Evolutionary conservation across 2,113 vertebrate genomes (phyloP).

Genomic region (Jaculus jaculus): DNA sequence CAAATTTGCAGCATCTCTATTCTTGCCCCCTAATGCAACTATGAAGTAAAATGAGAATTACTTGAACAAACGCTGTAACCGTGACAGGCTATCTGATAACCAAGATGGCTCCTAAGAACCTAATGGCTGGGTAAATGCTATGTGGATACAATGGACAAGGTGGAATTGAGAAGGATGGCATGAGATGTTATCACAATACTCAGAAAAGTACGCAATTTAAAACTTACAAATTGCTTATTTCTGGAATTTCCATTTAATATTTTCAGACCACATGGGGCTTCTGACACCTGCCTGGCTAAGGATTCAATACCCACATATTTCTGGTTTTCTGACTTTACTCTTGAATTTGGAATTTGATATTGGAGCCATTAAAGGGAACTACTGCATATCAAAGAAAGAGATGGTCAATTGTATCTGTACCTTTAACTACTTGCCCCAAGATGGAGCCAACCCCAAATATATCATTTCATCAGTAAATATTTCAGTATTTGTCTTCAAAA

Average conservation of each 20-base stretch:
- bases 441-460: not conserved
- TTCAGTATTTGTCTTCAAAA: not conserved
- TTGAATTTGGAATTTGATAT: not conserved
- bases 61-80: not conserved
- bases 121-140: no score
- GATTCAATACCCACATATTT: no score
- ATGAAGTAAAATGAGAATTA: not conserved
- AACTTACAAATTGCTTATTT: no score
- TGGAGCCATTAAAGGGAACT: not conserved
- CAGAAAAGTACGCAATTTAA: not conserved
- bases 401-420: not conserved
- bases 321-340: no score
- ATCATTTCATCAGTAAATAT: not conserved
- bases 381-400: not conserved
- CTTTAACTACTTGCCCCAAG: not conserved
- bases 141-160: not conserved
- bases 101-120: no score
- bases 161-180: no score
- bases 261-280: not conserved
- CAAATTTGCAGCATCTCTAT: not conserved
- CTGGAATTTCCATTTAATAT: no score
- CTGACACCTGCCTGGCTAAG: no score
- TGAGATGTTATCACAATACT: not conserved
- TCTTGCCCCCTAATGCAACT: not conserved
- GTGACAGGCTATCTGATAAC: no score